These are phyloP conservation scores for Brenthis ino DNA, from an alignment of 2,888 invertebrate species.

Conservation along the genomic window DNA sequence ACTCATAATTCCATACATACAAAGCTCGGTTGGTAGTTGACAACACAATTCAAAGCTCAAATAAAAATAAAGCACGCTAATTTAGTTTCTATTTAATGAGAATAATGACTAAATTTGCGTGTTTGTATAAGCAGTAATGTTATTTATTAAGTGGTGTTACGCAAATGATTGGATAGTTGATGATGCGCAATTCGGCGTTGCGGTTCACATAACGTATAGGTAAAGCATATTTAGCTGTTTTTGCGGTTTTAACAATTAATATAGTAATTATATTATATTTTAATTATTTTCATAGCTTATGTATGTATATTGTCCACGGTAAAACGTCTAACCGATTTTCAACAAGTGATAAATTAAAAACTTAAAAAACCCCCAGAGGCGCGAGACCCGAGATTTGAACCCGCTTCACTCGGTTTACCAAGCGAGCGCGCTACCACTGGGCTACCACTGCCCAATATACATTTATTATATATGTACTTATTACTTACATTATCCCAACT, in stretches of 20 bases:
- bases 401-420: too few relatives aligned
- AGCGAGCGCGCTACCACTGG: too few relatives aligned
- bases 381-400: too few relatives aligned
- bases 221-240: slow-evolving; percentile 4
- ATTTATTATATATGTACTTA: too few relatives aligned
- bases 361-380: too few relatives aligned
- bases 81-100: slow-evolving; percentile 18
- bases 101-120: slow-evolving; percentile 14
- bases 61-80: slow-evolving; percentile 25
- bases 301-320: too few relatives aligned
- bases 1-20: background rate
- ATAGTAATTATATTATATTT: background rate
- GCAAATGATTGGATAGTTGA: slow-evolving; percentile 22
- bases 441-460: too few relatives aligned
- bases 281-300: background rate
- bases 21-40: background rate
- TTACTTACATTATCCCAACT: too few relatives aligned
- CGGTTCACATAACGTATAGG: background rate
- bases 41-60: slow-evolving; percentile 23
- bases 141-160: background rate
- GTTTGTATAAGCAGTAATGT: background rate
- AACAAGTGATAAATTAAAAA: too few relatives aligned
- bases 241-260: slow-evolving; percentile 15
- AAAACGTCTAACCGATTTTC: too few relatives aligned
- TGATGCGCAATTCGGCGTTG: slow-evolving; percentile 15